Evolutionary conservation across 92 coral and sea anemone species (phyloP).

Genomic region (Zoanthus sociatus): DNA sequence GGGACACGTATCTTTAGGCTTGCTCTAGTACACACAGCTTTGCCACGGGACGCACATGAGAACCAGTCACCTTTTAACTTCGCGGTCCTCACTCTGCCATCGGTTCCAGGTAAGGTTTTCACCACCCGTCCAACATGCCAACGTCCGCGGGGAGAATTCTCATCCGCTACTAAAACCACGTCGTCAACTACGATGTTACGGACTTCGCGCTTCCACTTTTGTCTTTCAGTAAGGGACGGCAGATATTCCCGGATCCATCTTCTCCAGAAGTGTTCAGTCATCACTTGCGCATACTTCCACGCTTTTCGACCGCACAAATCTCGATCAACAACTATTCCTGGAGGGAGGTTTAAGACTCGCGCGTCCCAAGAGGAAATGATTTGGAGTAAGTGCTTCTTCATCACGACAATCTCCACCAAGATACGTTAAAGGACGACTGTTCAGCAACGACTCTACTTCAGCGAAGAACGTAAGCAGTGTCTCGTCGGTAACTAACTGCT

Average conservation of each 20-base stretch:
- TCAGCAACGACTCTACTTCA: neutral
- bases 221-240: neutral
- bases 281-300: neutral
- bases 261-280: neutral
- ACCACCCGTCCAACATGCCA: neutral
- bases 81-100: slow-evolving; percentile 55
- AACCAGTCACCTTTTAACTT: slow-evolving; percentile 56
- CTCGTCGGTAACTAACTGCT: slow-evolving; percentile 3
- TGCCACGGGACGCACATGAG: slow-evolving; percentile 49
- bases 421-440: slow-evolving; percentile 55
- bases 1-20: too few relatives aligned
- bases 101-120: slow-evolving; percentile 45
- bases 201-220: neutral
- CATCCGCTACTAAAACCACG: neutral
- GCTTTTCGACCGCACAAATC: neutral
- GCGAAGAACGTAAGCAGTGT: slow-evolving; percentile 65
- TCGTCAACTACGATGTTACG: neutral
- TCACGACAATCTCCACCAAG: too few relatives aligned
- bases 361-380: slow-evolving; percentile 69
- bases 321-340: neutral
- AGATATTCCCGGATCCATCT: neutral
- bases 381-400: too few relatives aligned
- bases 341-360: slow-evolving; percentile 53
- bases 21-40: slow-evolving; percentile 6
- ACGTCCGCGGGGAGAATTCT: neutral